phyloP scores from a whole-genome alignment of 2,888 invertebrate species.

The Macrosiphum euphorbiae region DNA sequence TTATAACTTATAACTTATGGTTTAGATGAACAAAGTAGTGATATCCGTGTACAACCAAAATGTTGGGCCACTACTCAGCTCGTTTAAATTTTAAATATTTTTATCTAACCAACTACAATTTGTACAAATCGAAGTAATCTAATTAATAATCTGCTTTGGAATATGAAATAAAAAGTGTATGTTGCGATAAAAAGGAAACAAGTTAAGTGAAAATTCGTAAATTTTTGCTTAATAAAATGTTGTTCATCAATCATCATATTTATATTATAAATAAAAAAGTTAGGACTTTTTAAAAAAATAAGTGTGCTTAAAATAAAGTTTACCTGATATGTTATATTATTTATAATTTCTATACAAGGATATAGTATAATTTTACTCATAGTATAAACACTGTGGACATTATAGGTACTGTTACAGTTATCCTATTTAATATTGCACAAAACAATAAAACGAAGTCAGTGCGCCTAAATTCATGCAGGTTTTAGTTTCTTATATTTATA shows the following conservation, averaged over 20 bases:
- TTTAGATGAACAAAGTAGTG: background rate
- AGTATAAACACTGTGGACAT: background rate
- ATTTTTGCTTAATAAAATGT: too few relatives aligned
- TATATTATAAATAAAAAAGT: too few relatives aligned
- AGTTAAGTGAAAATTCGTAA: too few relatives aligned
- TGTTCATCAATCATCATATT: too few relatives aligned
- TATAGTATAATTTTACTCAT: background rate
- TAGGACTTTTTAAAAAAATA: background rate
- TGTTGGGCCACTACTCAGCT: background rate
- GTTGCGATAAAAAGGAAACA: too few relatives aligned
- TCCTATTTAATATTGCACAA: background rate
- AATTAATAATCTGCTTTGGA: background rate
- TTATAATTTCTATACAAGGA: background rate
- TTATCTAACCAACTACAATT: background rate
- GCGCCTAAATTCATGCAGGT: background rate
- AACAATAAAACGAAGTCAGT: background rate
- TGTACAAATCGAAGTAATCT: background rate
- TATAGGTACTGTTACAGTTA: background rate
- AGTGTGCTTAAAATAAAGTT: background rate
- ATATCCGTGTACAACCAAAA: background rate
- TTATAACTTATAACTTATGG: too few relatives aligned
- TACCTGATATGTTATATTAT: too few relatives aligned
- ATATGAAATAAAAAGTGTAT: background rate
- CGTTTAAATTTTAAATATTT: background rate
- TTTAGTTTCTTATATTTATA: conserved; percentile 1